These are phyloP conservation scores for Pachyuromys duprasi DNA, from an alignment of 2,797 vertebrate species.

Conservation along the genomic window DNA sequence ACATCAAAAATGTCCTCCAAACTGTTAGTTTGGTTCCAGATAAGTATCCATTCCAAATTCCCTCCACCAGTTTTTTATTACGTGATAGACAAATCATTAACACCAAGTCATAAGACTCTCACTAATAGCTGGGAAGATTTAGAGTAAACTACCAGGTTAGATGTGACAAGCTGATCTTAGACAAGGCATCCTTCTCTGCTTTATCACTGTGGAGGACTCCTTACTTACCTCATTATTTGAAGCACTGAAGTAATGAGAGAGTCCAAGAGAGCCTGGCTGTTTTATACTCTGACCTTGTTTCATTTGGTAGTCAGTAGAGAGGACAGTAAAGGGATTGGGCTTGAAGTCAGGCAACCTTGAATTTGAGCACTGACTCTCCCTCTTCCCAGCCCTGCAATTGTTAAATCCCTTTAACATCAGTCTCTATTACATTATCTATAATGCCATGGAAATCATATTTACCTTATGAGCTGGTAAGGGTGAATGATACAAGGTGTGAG, in stretches of 20 bases:
- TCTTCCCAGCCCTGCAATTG: conserved; percentile 67
- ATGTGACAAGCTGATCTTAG: neutral
- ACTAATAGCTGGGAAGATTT: conserved; percentile 65
- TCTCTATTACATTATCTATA: conserved; percentile 69
- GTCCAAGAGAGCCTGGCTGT: neutral
- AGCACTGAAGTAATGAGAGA: conserved; percentile 42
- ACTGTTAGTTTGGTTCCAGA: conserved; percentile 61
- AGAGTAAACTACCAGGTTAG: conserved; percentile 15
- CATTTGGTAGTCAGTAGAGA: neutral
- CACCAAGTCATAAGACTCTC: conserved; percentile 43
- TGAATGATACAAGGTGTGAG: neutral
- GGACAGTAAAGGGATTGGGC: neutral
- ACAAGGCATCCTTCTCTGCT: conserved; percentile 19
- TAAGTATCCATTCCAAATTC: conserved; percentile 45
- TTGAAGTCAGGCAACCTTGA: conserved; percentile 71
- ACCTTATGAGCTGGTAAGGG: conserved; percentile 49
- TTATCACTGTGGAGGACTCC: conserved; percentile 7
- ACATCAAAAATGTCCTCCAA: neutral
- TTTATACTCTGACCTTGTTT: conserved; percentile 37
- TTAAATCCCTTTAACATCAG: conserved; percentile 43
- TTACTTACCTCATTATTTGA: conserved; percentile 50
- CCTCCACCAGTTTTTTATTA: conserved; percentile 44
- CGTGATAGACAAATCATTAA: conserved; percentile 67
- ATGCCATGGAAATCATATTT: conserved; percentile 53
- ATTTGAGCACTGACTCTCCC: conserved; percentile 53